Evolutionary conservation across 2,113 vertebrate species (phyloP).

Genomic region (Mormyrus lacerda): DNA sequence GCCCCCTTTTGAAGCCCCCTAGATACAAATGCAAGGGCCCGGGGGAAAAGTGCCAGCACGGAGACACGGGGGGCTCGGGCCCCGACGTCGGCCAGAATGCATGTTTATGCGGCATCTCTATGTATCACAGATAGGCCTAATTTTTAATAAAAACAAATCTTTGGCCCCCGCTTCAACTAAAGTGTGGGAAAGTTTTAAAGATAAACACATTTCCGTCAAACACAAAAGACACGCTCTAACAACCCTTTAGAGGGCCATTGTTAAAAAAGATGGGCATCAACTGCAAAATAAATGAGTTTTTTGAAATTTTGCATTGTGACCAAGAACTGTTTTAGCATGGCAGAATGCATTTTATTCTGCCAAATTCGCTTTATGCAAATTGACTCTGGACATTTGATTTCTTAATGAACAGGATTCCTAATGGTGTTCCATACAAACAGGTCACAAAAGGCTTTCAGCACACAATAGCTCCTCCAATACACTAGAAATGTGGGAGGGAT

Average conservation of each 20-base stretch:
- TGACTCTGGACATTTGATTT: constrained; percentile 36
- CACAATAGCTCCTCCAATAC: constrained; percentile 22
- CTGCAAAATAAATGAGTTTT: constrained; percentile 53
- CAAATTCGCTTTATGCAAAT: constrained; percentile 40
- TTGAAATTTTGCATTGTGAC: constrained; percentile 36
- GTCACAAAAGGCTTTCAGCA: constrained; percentile 6
- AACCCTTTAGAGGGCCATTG: constrained; percentile 44
- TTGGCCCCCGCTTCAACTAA: constrained; percentile 29
- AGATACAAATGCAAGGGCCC: constrained; percentile 75
- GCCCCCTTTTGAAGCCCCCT: constrained; percentile 88
- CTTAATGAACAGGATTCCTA: constrained; percentile 28
- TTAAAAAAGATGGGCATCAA: constrained; percentile 37
- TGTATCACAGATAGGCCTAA: constrained; percentile 40
- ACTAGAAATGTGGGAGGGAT: constrained; percentile 19
- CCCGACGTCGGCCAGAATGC: constrained; percentile 51
- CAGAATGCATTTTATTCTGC: constrained; percentile 20
- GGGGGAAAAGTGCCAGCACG: constrained; percentile 55
- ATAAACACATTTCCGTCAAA: constrained; percentile 46
- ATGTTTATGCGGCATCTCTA: constrained; percentile 51
- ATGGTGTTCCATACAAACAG: constrained; percentile 26
- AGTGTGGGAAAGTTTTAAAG: constrained; percentile 52
- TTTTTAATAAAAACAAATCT: constrained; percentile 47
- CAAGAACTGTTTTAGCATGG: constrained; percentile 40
- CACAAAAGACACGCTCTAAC: constrained; percentile 40
- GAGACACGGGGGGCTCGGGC: constrained; percentile 42